Conservation (phyloP, 2,888 invertebrate species). For the Cosmia pyralina region DNA sequence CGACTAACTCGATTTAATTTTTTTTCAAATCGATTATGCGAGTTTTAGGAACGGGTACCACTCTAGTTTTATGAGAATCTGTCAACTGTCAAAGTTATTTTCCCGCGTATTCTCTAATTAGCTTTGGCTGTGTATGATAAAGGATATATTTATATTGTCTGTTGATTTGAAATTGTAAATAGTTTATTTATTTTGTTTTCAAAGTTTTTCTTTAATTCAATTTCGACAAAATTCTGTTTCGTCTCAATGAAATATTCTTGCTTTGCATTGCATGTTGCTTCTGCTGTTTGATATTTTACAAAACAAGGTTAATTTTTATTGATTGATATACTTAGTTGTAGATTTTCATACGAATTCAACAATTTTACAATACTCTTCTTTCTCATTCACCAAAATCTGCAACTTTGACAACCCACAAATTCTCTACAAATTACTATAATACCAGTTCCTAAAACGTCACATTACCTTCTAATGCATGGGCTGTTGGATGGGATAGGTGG, state of each 20-base stretch:
- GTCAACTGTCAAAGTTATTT: slow-evolving; percentile 28
- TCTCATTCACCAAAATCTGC: not conserved
- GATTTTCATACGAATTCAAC: not conserved
- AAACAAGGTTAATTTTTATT: not conserved
- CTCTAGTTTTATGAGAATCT: slow-evolving; percentile 44
- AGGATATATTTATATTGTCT: not conserved
- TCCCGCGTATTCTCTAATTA: slow-evolving; percentile 7
- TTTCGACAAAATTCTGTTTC: not conserved
- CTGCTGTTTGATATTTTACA: not conserved
- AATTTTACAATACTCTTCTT: no score
- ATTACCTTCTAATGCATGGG: slow-evolving; percentile 75
- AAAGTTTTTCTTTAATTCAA: no score
- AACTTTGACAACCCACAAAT: not conserved
- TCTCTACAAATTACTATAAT: not conserved
- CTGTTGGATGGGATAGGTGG: slow-evolving; percentile 76
- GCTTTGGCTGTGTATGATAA: not conserved
- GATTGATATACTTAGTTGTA: no score
- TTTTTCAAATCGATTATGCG: slow-evolving; percentile 37
- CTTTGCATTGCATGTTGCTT: not conserved
- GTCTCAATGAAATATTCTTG: not conserved
- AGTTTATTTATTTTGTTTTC: not conserved
- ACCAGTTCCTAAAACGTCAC: slow-evolving; percentile 13
- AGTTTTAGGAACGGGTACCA: slow-evolving; percentile 50
- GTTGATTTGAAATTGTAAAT: not conserved
- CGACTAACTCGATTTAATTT: slow-evolving; percentile 60